phyloP scores from a whole-genome alignment of 2,888 invertebrate genomes.

The Melitaea athalia region DNA sequence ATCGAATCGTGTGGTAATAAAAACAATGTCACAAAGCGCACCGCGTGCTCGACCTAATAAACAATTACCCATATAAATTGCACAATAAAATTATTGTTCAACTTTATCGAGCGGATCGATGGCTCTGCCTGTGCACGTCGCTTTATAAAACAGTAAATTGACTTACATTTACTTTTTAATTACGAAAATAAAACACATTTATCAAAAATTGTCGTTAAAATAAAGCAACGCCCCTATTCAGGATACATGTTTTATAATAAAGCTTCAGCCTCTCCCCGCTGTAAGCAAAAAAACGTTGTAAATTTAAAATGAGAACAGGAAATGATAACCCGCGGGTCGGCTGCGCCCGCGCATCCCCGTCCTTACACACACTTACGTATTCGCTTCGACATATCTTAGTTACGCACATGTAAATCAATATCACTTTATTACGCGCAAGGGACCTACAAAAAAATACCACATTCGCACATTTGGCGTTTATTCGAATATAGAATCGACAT shows the following conservation, averaged over 20 bases:
- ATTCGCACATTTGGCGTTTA: background rate
- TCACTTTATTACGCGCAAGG: background rate
- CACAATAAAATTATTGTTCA: constrained; percentile 66
- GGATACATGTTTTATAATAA: constrained; percentile 38
- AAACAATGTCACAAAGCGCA: constrained; percentile 64
- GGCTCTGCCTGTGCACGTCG: constrained; percentile 19
- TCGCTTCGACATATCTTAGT: constrained; percentile 46
- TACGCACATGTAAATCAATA: background rate
- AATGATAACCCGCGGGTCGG: constrained; percentile 79
- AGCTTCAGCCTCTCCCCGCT: constrained; percentile 54
- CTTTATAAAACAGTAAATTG: constrained; percentile 23
- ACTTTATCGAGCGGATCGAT: constrained; percentile 66
- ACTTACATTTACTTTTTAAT: background rate
- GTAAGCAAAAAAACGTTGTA: constrained; percentile 71
- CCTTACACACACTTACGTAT: constrained; percentile 49
- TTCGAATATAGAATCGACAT: background rate
- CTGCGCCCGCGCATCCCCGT: constrained; percentile 60
- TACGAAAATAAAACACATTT: background rate
- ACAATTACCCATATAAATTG: constrained; percentile 74
- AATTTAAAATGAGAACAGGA: constrained; percentile 81
- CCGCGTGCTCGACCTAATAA: constrained; percentile 60
- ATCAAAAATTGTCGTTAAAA: background rate
- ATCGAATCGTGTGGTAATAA: constrained; percentile 67
- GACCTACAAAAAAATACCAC: background rate
- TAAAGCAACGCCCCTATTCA: constrained; percentile 18